A percentile compares a stretch with the other conserved stretches of the same genome.
These are phyloP conservation scores for Pelodiscus sinensis DNA, from an alignment of 2,113 vertebrate genomes.

Conservation along the genomic window DNA sequence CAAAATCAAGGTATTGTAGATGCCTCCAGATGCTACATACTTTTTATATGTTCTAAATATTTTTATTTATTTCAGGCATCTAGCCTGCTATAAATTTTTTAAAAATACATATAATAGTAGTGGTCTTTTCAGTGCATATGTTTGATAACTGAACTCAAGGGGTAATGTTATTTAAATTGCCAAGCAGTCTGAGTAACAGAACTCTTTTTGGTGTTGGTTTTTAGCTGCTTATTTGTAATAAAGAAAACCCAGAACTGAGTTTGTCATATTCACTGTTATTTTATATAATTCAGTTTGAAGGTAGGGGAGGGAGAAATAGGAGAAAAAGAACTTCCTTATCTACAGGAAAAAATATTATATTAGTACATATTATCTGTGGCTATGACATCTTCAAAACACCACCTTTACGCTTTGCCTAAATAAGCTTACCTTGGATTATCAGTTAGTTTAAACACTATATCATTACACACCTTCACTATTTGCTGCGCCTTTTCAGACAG, in stretches of 20 bases:
- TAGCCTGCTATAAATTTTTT: slow-evolving; percentile 8
- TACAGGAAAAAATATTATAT: not conserved
- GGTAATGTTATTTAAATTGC: not conserved
- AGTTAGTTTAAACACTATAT: not conserved
- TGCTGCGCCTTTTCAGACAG: slow-evolving; percentile 88
- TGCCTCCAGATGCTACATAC: slow-evolving; percentile 41
- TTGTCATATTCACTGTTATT: not conserved
- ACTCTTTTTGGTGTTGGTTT: not conserved
- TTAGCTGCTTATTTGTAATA: not conserved
- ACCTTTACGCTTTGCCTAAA: not conserved
- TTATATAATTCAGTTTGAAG: not conserved
- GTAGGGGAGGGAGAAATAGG: not conserved
- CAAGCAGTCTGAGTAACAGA: not conserved
- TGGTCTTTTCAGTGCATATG: not conserved
- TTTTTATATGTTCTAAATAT: not conserved
- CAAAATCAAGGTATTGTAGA: slow-evolving; percentile 50
- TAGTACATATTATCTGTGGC: not conserved
- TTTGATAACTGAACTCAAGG: slow-evolving; percentile 1
- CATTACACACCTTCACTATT: slow-evolving; percentile 78
- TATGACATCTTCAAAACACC: accelerated
- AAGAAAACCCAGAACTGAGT: not conserved
- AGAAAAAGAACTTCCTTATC: not conserved
- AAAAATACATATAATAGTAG: slow-evolving; percentile 31
- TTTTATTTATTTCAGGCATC: slow-evolving; percentile 33
- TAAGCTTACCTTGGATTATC: slow-evolving; percentile 31